Evolutionary conservation across 2,888 invertebrate species (phyloP), one percentile per base, ranked within the genome.

Genomic region (Morpho achilles): DNA sequence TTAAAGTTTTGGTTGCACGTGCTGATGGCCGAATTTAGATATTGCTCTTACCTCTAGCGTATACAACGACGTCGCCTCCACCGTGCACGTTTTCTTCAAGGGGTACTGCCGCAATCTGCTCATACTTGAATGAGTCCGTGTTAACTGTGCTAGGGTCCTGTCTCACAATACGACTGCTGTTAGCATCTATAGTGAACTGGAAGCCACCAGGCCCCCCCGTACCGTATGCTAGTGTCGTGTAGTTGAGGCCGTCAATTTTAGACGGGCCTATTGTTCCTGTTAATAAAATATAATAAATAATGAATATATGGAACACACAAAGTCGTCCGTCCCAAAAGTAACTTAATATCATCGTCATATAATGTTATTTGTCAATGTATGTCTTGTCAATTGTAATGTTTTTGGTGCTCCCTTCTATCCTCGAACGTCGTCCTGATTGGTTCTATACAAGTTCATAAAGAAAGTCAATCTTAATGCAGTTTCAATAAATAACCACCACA

Each of bases 51-150:
- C 96, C 96, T 81, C 88, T 92, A 40, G 97, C 97, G 82, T 96
- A 97, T 55, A 98, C 92, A 1, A 94, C 91, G 0, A 98, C 97
- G 80, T 98, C 98, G 16, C 96, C 95, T 0, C 97, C 97, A 0
- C 96, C 95, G 67, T 97, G 97, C 43, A 93, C 92, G 70, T 95
- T 96, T 76, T 96, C 96, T 66, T 94, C 92, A 4, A 94, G 91
- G 64, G 92, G 90, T 43, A 96, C 92, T 0, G 92, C 93, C 0
- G 96, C 94, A 66, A 95, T 94, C 74, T 96, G 96, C 41, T 93
- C 92, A 72, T 96, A 96, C 45, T 92, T 89, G 73, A 92, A 95
- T 61, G 91, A 91, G 10, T 87, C 91, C 0, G 93, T 94, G 59
- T 96, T 89, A 0, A 91, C 86, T 1, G 71, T 69, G 0, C 86